Evolutionary conservation across 1,140 invertebrate species (phyloP), one percentile per base, ranked within the genome.

Genomic region (Lucilia cuprina): DNA sequence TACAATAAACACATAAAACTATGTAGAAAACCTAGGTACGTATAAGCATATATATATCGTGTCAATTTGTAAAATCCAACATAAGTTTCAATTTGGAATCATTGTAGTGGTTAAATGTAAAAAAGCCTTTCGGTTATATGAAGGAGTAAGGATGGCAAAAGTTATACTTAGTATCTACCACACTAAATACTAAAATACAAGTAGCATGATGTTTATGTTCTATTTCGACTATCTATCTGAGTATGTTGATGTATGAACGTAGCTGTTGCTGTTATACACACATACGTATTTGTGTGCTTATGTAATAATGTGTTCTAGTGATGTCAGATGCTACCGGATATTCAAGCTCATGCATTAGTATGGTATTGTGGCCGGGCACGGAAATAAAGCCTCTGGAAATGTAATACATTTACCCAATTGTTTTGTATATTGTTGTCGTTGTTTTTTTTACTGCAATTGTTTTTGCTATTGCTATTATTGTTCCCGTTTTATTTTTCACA

Each of bases 321-420:
- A 80, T 80, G 47, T 80, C 77, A 80, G 77, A 80, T 80, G 77
- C 77, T 49, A 80, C n/a, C 77, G 77, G 77, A 80, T 80, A 49
- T 80, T 80, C 41, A 49, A 80, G 77, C 77, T 80, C 77, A 80
- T 80, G 77, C 77, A 80, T 80, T 80, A 80, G 77, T 80, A 14
- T 49, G 77, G 17, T 80, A 25, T 80, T 80, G 77, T 41, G 77
- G 77, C 77, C 77, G 47, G 41, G 77, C 77, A 80, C 77, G 77
- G 77, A 80, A 80, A 80, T 80, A 25, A 80, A 80, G 21, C 77
- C 77, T 80, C 19, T 80, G 77, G 47, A 80, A 80, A 80, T 80
- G 77, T 80, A 80, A 50, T 80, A 49, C 77, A 80, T 80, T 80
- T 80, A 80, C 41, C 41, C 77, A 80, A 80, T 80, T 80, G 77